phyloP scores from a whole-genome alignment of 2,888 invertebrate genomes.

The Leptinotarsa juncta region DNA sequence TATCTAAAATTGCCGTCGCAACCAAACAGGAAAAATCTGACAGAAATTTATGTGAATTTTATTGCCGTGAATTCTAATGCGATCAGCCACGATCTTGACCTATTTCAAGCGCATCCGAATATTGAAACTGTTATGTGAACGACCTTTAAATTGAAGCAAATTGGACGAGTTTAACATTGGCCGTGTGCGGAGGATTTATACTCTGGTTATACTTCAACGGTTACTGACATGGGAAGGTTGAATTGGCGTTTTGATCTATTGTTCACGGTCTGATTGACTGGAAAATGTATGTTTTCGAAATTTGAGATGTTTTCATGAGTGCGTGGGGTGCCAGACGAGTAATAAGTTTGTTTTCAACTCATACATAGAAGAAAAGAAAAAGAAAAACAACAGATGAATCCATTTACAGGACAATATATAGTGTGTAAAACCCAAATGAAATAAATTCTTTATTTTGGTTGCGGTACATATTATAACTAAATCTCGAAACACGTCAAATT shows the following conservation, averaged over 20 bases:
- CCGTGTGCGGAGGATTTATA: constrained; percentile 19
- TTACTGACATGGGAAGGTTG: constrained; percentile 17
- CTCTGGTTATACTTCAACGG: constrained; percentile 14
- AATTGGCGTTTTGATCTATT: background rate
- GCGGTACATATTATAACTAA: too few relatives aligned
- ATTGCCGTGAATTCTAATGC: constrained; percentile 26
- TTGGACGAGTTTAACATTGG: constrained; percentile 26
- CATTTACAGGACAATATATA: too few relatives aligned
- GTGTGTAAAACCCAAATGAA: too few relatives aligned
- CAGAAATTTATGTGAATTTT: constrained; percentile 35
- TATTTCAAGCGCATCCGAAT: constrained; percentile 35
- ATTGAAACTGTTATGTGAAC: constrained; percentile 26
- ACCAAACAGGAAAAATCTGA: constrained; percentile 25
- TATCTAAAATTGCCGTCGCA: constrained; percentile 24
- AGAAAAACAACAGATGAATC: too few relatives aligned
- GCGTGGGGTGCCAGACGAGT: too few relatives aligned
- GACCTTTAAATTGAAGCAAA: constrained; percentile 32
- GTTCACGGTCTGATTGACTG: background rate
- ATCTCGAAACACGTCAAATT: too few relatives aligned
- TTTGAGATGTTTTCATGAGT: background rate
- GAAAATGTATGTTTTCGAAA: background rate
- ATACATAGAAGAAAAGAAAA: too few relatives aligned
- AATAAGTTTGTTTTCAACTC: too few relatives aligned
- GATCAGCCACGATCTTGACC: constrained; percentile 40
- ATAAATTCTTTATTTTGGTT: too few relatives aligned